Conservation (phyloP, 2,797 vertebrate species). For the Notolepis coatsorum region DNA sequence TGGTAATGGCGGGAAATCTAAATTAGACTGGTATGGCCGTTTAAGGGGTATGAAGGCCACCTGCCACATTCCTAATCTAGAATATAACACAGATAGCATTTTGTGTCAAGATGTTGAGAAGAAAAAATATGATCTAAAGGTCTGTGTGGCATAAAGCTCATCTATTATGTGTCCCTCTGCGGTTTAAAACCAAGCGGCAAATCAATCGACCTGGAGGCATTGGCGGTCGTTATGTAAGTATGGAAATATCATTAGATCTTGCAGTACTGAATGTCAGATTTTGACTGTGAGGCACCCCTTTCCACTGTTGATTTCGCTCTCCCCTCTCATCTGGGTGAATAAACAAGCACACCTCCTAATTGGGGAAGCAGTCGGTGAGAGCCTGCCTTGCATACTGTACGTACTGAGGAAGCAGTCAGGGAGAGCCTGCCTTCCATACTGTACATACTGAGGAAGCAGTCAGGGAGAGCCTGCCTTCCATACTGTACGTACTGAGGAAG, state of each 20-base stretch:
- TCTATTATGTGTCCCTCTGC: constrained; percentile 7
- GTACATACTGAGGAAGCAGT: too few species aligned
- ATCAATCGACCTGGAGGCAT: constrained; percentile 33
- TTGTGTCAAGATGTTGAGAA: not conserved
- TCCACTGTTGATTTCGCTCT: constrained; percentile 9
- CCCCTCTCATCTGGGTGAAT: constrained; percentile 14
- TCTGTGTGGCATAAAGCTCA: not conserved
- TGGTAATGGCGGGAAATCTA: too few species aligned
- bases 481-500: too few species aligned
- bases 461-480: too few species aligned
- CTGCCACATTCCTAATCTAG: too few species aligned
- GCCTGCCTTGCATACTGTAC: constrained; percentile 40
- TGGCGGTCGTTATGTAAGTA: constrained; percentile 36
- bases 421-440: too few species aligned
- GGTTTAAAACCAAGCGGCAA: constrained; percentile 35
- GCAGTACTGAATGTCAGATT: constrained; percentile 11
- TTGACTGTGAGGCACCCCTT: not conserved
- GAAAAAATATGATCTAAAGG: not conserved
- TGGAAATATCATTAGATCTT: constrained; percentile 47
- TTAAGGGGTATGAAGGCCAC: too few species aligned
- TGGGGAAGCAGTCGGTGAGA: constrained; percentile 39
- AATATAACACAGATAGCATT: not conserved
- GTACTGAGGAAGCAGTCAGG: too few species aligned
- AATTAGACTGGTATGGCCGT: too few species aligned
- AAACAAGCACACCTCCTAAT: constrained; percentile 58